These are phyloP conservation scores for Plumapathes pennacea DNA, from an alignment of 92 coral and sea anemone genomes.

Conservation along the genomic window DNA sequence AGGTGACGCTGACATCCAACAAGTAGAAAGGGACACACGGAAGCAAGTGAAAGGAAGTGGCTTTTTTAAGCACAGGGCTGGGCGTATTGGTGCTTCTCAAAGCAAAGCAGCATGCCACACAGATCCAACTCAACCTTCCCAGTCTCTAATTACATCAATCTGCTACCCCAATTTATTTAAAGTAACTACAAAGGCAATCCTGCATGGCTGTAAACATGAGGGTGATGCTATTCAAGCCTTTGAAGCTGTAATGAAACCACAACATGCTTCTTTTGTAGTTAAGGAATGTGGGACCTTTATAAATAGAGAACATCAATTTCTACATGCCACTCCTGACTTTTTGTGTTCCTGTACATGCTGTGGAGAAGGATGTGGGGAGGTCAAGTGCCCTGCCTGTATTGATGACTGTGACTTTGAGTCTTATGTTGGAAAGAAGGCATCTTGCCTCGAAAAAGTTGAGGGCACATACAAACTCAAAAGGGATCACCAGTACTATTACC, in stretches of 20 bases:
- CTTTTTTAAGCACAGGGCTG: slow-evolving; percentile 37
- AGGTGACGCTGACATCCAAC: slow-evolving; percentile 12
- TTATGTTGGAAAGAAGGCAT: slow-evolving; percentile 18
- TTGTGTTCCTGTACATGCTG: slow-evolving; percentile 3
- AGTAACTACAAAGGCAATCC: slow-evolving; percentile 23
- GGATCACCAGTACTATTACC: slow-evolving; percentile 28
- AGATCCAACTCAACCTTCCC: slow-evolving; percentile 41
- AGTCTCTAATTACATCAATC: slow-evolving; percentile 22
- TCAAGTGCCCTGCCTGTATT: slow-evolving; percentile 20
- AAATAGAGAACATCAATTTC: slow-evolving; percentile 1
- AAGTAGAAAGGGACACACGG: slow-evolving; percentile 22
- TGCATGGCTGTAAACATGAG: slow-evolving; percentile 25
- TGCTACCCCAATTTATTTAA: slow-evolving; percentile 36
- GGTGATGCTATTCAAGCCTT: slow-evolving; percentile 1
- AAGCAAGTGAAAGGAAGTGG: slow-evolving; percentile 28
- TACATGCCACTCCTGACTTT: slow-evolving; percentile 14
- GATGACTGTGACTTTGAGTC: slow-evolving; percentile 29
- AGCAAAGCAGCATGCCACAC: slow-evolving; percentile 34
- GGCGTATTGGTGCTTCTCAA: slow-evolving; percentile 25
- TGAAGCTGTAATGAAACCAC: slow-evolving; percentile 11
- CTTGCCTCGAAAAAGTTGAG: slow-evolving; percentile 16
- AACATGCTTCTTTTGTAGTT: slow-evolving; percentile 20
- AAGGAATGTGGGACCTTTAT: slow-evolving; percentile 6
- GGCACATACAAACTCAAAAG: background rate
- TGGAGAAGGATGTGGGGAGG: slow-evolving; percentile 11